Evolutionary conservation across 2,888 invertebrate species (phyloP), one percentile per base, ranked within the genome.

Genomic region (Junonia oenone): DNA sequence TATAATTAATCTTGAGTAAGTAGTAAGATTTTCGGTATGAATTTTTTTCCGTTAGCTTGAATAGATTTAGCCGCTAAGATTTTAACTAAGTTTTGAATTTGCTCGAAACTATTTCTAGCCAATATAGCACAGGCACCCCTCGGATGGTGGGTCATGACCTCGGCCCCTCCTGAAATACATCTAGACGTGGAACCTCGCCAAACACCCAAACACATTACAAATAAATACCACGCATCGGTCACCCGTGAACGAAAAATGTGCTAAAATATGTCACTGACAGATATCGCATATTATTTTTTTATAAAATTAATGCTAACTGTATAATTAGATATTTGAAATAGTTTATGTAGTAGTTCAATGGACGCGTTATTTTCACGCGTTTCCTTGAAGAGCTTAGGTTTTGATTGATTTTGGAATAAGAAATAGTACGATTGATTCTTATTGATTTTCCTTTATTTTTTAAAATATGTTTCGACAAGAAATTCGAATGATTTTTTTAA

Each of bases 121-220:
- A 43, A 22, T 40, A 40, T 43, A 22, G 43, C 13, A 43, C 22
- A 26, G 17, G 26, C 26, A 22, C 43, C 43, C 17, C 43, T 43
- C 17, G 13, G 66, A 75, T 76, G 75, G 64, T 65, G 75, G 81
- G 81, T 83, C 83, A 80, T 62, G 76, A 78, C 80, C 80, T 81
- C 76, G 73, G 67, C 60, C 65, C 67, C 68, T 73, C 74, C 76
- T 74, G 72, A 80, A 81, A 77, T 75, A 81, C 68, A 59, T 67
- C 68, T 68, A 64, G 66, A 62, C 63, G 65, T 82, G 83, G 83
- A 80, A 65, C 59, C 57, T 58, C 69, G 83, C 83, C 83, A 83
- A 75, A 69, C 66, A 63, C 53, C 38, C 38, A 56, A 46, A 31
- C 48, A 52, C 55, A 49, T 50, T 38, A 55, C 55, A 51, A 55